phyloP scores from a whole-genome alignment of 1,140 invertebrate species.

The Diorhabda carinulata region DNA sequence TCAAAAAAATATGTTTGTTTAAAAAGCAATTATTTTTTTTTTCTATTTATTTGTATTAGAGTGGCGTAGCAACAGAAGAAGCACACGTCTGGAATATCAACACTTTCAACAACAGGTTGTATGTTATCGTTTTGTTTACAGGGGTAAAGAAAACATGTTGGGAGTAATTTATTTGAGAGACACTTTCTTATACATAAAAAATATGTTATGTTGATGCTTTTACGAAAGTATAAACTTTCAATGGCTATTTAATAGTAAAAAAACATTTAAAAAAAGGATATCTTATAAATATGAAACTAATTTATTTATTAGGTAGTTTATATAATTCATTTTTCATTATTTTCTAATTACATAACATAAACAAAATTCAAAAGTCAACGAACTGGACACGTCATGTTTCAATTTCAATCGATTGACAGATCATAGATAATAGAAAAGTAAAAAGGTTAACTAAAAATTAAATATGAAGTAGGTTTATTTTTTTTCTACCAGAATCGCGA shows the following conservation, averaged over 20 bases:
- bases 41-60: neutral
- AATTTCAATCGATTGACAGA: too few relatives aligned
- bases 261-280: neutral
- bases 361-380: too few relatives aligned
- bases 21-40: neutral
- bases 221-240: neutral
- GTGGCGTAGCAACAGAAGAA: neutral
- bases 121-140: slow-evolving; percentile 1
- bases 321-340: too few relatives aligned
- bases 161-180: neutral
- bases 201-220: too few relatives aligned
- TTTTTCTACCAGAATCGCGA: too few relatives aligned
- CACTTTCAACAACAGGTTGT: slow-evolving; percentile 3
- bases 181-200: too few relatives aligned
- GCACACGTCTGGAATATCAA: neutral
- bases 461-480: too few relatives aligned
- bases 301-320: neutral
- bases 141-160: slow-evolving; percentile 10
- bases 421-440: too few relatives aligned
- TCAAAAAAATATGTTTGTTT: neutral
- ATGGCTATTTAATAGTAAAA: slow-evolving; percentile 9
- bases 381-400: too few relatives aligned
- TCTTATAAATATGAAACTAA: neutral
- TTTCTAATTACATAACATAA: too few relatives aligned
- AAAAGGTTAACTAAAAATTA: too few relatives aligned